A percentile compares a stretch with the other conserved stretches of the same genome.
Evolutionary conservation across 2,888 invertebrate genomes (phyloP).

Genomic region (Cancer borealis): DNA sequence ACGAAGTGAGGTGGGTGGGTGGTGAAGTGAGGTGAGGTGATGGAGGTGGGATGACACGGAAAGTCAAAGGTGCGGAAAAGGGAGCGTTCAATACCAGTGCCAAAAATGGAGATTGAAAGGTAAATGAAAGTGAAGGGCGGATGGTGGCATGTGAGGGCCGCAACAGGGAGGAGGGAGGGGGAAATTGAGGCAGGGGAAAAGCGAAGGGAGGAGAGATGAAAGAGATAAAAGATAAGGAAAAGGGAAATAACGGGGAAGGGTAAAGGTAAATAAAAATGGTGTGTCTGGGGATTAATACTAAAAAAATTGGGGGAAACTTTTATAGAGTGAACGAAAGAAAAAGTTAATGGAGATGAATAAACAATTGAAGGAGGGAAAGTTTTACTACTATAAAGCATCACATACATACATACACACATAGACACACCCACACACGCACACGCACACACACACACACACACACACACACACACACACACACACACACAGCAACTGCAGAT

Average conservation of each 20-base stretch:
- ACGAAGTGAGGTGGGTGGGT: not conserved
- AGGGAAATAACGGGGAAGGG: conserved; percentile 11
- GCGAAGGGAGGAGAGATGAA: conserved; percentile 6
- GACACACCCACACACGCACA: conserved; percentile 7
- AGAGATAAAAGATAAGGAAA: conserved; percentile 36
- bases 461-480: conserved; percentile 32
- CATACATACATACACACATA: no score
- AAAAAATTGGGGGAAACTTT: not conserved
- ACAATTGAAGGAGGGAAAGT: not conserved
- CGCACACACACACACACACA: conserved; percentile 32
- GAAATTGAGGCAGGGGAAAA: not conserved
- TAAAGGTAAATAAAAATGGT: not conserved
- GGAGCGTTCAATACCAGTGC: not conserved
- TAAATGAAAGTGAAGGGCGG: conserved; percentile 29
- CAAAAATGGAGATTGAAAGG: conserved; percentile 35
- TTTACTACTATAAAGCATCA: not conserved
- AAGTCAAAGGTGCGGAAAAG: conserved; percentile 33
- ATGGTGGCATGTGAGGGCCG: not conserved
- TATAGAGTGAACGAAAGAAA: not conserved
- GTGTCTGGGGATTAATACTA: not conserved
- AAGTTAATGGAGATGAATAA: conserved; percentile 1
- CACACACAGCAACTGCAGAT: not conserved
- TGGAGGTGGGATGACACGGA: conserved; percentile 10
- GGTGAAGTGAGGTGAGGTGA: conserved; percentile 29
- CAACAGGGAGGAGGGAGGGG: not conserved